Evolutionary conservation across 1,140 invertebrate genomes (phyloP).

Genomic region (Pollicipes pollicipes): DNA sequence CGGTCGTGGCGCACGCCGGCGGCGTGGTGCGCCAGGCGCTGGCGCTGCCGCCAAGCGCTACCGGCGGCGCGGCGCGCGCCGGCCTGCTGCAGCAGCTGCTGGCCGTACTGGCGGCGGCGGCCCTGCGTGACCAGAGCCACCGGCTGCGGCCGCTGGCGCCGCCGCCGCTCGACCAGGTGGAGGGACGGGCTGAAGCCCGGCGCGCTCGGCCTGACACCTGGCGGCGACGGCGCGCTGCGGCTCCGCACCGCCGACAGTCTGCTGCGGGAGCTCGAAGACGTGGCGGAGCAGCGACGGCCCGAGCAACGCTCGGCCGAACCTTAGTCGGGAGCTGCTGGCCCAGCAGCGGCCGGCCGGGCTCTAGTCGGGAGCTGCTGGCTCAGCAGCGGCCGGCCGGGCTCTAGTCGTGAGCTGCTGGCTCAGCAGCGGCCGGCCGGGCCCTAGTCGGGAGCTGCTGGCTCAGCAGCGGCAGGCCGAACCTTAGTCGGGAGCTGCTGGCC

Average conservation of each 20-base stretch:
- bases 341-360: no score
- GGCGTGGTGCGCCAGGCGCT: not conserved
- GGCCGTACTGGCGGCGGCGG: not conserved
- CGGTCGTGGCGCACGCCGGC: not conserved
- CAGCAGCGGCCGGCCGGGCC: no score
- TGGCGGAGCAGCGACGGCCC: no score
- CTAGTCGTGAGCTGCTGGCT: no score
- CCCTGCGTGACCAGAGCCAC: not conserved
- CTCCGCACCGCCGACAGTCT: not conserved
- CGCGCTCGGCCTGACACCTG: not conserved
- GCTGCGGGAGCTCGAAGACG: not conserved
- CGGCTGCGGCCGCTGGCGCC: not conserved
- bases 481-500: no score
- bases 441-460: no score
- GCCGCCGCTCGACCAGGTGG: not conserved
- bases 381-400: no score
- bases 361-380: no score
- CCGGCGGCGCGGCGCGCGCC: not conserved
- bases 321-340: no score
- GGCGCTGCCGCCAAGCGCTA: not conserved
- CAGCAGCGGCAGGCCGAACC: no score
- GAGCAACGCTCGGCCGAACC: no score
- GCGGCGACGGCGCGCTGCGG: not conserved
- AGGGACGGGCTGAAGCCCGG: not conserved
- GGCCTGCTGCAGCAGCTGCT: conserved; percentile 2